These are phyloP conservation scores for Ceratina australensis DNA, from an alignment of 1,140 invertebrate species.

Conservation along the genomic window DNA sequence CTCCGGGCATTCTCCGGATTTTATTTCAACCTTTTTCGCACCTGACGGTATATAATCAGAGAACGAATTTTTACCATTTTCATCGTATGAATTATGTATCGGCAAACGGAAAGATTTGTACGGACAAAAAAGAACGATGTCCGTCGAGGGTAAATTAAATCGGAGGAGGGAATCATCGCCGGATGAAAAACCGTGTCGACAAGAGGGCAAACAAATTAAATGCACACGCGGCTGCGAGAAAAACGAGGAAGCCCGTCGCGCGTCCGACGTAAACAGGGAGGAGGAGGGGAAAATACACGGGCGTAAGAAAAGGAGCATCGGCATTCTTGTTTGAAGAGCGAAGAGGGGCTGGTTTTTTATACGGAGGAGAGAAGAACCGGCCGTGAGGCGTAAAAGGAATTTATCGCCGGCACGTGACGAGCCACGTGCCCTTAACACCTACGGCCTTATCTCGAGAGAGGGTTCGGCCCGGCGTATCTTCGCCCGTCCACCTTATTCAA, in stretches of 20 bases:
- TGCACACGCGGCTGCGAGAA: conserved; percentile 22
- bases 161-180: neutral
- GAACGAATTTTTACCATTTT: no score
- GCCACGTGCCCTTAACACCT: conserved; percentile 41
- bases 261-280: conserved; percentile 3
- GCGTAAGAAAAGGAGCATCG: neutral
- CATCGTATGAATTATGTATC: no score
- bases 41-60: no score
- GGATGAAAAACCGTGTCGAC: conserved; percentile 22
- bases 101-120: no score
- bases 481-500: conserved; percentile 21
- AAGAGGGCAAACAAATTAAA: conserved; percentile 40
- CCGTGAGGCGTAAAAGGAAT: conserved; percentile 5
- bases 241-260: conserved; percentile 6
- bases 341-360: conserved; percentile 35
- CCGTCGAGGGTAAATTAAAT: neutral
- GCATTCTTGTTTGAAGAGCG: conserved; percentile 1
- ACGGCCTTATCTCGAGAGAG: conserved; percentile 24
- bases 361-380: neutral
- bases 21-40: no score
- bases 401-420: conserved; percentile 26
- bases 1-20: no score
- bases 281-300: neutral
- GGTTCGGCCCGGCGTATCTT: conserved; percentile 12
- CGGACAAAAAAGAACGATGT: neutral